A percentile compares a stretch with the other conserved stretches of the same genome.
These are phyloP conservation scores for Melanchra persicariae DNA, from an alignment of 2,888 invertebrate genomes.

Conservation along the genomic window DNA sequence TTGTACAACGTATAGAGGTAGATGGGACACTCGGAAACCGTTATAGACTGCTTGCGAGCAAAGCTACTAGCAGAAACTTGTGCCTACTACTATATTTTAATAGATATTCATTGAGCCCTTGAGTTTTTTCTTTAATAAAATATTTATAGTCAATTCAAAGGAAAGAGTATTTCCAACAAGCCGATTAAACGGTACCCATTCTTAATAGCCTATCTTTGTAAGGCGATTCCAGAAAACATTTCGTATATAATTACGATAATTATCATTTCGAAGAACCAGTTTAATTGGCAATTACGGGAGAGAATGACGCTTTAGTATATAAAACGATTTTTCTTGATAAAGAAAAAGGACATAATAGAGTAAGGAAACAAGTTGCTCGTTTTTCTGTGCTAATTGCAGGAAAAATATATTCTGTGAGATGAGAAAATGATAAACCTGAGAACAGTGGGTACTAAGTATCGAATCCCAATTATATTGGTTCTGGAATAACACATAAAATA, in stretches of 20 bases:
- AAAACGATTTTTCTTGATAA: constrained; percentile 18
- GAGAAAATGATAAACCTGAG: background rate
- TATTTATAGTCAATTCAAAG: constrained; percentile 5
- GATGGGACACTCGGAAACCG: fast-evolving
- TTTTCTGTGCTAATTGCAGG: constrained; percentile 19
- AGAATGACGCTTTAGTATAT: constrained; percentile 10
- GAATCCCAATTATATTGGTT: constrained; percentile 1
- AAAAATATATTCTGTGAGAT: constrained; percentile 4
- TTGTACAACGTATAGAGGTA: too few relatives aligned
- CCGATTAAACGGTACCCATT: constrained; percentile 35
- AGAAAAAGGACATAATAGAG: background rate
- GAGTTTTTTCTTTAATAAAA: background rate
- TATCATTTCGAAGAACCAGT: constrained; percentile 28
- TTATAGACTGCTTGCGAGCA: too few relatives aligned
- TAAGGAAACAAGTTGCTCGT: background rate
- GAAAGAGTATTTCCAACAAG: constrained; percentile 16
- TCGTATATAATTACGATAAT: constrained; percentile 22
- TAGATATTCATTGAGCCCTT: background rate
- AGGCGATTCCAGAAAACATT: constrained; percentile 24
- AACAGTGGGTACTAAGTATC: constrained; percentile 6
- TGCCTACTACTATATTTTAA: too few relatives aligned
- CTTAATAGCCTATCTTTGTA: constrained; percentile 17
- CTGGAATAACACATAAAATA: constrained; percentile 5
- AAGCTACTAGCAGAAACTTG: too few relatives aligned
- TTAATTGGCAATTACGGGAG: constrained; percentile 56